These are phyloP conservation scores for Turdus rufiventris DNA, from an alignment of 2,113 vertebrate species.

Conservation along the genomic window DNA sequence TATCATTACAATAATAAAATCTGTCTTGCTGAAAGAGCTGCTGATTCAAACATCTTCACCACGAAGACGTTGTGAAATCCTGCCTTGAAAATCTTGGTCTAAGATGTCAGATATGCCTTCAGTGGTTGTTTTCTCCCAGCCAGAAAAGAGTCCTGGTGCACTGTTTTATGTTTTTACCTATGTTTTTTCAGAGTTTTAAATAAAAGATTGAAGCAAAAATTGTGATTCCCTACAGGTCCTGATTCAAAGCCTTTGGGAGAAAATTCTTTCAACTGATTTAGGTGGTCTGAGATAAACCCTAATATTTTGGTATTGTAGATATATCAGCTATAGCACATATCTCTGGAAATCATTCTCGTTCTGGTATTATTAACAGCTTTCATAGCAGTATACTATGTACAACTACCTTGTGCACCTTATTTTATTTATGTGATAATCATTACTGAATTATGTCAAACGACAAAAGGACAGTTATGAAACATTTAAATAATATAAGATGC, in stretches of 20 bases:
- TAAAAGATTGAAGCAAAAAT: not conserved
- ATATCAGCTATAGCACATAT: not conserved
- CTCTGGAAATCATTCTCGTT: not conserved
- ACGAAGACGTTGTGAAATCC: not conserved
- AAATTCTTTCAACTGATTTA: not conserved
- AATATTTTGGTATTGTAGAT: not conserved
- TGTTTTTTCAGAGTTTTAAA: not conserved
- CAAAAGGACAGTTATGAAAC: not conserved
- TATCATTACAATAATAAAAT: not conserved
- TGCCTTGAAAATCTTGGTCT: not conserved
- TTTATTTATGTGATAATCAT: not conserved
- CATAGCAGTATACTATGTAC: not conserved
- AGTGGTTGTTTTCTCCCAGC: accelerated
- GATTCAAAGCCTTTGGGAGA: not conserved
- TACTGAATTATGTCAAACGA: not conserved
- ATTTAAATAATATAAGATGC: not conserved
- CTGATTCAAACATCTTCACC: not conserved
- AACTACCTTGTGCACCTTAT: not conserved
- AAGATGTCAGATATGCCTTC: not conserved
- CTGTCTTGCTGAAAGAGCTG: not conserved
- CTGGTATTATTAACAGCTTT: not conserved
- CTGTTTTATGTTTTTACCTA: not conserved
- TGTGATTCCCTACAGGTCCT: not conserved
- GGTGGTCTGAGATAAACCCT: not conserved
- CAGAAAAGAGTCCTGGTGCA: not conserved